Conservation (phyloP, 2,113 vertebrate species). For the Ciconia boyciana region DNA sequence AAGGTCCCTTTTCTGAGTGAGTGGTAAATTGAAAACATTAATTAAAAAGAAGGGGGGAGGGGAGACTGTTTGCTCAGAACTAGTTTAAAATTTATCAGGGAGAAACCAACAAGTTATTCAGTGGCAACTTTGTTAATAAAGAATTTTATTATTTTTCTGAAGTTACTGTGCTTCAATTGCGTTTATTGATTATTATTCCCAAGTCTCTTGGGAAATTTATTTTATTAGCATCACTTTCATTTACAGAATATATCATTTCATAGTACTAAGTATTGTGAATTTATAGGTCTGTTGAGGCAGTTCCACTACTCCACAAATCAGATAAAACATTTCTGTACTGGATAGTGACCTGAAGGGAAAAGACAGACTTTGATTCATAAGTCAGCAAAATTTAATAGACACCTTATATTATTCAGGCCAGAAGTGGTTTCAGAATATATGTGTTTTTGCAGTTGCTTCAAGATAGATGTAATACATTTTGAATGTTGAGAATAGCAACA, state of each 20-base stretch:
- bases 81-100: neutral
- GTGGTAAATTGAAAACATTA: neutral
- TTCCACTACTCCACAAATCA: neutral
- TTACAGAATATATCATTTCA: neutral
- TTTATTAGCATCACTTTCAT: neutral
- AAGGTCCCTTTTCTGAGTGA: conserved; percentile 1
- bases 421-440: neutral
- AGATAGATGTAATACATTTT: neutral
- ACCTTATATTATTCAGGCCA: neutral
- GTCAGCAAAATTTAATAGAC: neutral
- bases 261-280: neutral
- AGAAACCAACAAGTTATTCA: neutral
- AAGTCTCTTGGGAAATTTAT: neutral
- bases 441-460: neutral
- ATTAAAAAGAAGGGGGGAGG: neutral
- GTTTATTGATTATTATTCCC: neutral
- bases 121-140: neutral
- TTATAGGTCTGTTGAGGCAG: neutral
- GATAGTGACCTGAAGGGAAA: neutral
- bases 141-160: neutral
- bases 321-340: neutral
- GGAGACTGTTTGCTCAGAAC: neutral
- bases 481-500: neutral
- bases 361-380: neutral
- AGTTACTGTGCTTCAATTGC: neutral